A percentile compares a stretch with the other conserved stretches of the same genome.
These are phyloP conservation scores for Dendrocincla fuliginosa DNA, from an alignment of 2,797 vertebrate genomes.

Conservation along the genomic window DNA sequence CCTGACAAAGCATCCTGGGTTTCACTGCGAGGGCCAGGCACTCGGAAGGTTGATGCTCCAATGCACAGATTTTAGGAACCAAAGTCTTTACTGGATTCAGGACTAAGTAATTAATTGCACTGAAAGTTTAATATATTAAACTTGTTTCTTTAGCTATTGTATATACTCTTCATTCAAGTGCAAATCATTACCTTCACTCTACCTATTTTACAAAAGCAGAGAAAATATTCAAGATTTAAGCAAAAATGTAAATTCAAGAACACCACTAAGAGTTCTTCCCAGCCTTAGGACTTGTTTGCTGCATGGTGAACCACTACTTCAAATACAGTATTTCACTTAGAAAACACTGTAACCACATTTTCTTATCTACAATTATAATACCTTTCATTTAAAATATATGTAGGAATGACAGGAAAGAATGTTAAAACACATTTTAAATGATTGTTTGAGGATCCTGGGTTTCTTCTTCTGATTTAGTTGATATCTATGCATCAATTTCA, in stretches of 20 bases:
- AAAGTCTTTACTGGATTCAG: neutral
- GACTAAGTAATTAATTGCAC: neutral
- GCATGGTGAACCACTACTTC: neutral
- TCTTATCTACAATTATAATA: neutral
- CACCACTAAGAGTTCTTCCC: neutral
- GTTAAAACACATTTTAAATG: neutral
- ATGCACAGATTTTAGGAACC: neutral
- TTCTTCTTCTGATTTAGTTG: neutral
- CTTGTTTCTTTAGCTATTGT: neutral
- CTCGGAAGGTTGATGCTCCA: neutral
- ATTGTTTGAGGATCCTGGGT: neutral
- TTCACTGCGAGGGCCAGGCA: neutral
- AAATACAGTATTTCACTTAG: neutral
- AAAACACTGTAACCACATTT: neutral
- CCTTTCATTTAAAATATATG: neutral
- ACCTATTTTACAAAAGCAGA: neutral
- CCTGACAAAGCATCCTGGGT: neutral
- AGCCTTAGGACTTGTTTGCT: neutral
- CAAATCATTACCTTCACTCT: neutral
- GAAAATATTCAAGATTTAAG: slow-evolving; percentile 20
- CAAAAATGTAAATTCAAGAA: slow-evolving; percentile 19
- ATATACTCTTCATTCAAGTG: neutral
- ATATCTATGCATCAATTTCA: neutral
- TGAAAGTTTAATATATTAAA: neutral
- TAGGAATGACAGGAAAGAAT: neutral